Percentiles rank a stretch among this genome's conserved stretches.
Conservation (phyloP, 2,797 vertebrate genomes). For the Micrastur ruficollis region DNA sequence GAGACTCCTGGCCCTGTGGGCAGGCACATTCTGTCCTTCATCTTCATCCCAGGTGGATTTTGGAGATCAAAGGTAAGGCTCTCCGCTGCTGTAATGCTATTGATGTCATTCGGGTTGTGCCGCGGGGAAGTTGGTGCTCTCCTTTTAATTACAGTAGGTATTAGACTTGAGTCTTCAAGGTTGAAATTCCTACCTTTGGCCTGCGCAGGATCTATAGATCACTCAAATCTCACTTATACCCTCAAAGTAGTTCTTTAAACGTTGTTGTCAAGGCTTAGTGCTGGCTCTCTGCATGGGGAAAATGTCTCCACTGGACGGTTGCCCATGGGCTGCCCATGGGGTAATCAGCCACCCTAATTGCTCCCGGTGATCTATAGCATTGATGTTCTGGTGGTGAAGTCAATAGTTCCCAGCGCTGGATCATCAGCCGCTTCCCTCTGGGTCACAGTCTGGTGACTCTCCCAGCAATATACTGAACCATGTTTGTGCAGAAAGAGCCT, state of each 20-base stretch:
- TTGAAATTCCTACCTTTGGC: not conserved
- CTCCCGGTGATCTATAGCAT: not conserved
- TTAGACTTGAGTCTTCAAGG: not conserved
- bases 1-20: not conserved
- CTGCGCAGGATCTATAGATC: not conserved
- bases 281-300: not conserved
- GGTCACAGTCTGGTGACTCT: conserved; percentile 40
- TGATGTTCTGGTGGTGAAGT: not conserved
- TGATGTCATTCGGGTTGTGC: not conserved
- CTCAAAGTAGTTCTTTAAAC: not conserved
- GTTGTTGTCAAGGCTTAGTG: not conserved
- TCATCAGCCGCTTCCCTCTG: not conserved
- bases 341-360: not conserved
- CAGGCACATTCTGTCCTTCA: not conserved
- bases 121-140: not conserved
- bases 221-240: not conserved
- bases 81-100: not conserved
- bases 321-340: not conserved
- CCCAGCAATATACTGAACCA: not conserved
- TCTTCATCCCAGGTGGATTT: not conserved
- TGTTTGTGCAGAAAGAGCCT: not conserved
- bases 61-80: not conserved
- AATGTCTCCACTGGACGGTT: not conserved
- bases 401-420: not conserved
- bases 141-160: not conserved